Conservation (phyloP, 2,797 vertebrate genomes). For the Pangasius macronema region DNA sequence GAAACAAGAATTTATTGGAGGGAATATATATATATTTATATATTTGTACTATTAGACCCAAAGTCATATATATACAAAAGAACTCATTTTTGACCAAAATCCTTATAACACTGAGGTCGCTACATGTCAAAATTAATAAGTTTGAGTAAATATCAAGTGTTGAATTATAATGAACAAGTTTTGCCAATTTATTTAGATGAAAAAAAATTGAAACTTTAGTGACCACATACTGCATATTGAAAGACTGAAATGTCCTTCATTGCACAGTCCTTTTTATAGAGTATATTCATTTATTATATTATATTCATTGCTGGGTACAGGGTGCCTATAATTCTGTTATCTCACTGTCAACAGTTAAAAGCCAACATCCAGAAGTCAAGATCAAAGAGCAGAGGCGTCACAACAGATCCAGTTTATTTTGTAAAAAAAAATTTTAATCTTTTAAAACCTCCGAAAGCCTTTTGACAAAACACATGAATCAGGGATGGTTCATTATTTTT, state of each 20-base stretch:
- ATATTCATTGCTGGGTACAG: background rate
- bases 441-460: background rate
- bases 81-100: background rate
- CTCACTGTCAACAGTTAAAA: conserved; percentile 40
- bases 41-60: background rate
- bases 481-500: conserved; percentile 12
- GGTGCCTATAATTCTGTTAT: background rate
- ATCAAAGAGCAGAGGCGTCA: conserved; percentile 7
- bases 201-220: background rate
- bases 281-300: background rate
- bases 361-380: conserved; percentile 36
- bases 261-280: background rate
- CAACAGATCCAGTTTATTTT: conserved; percentile 10
- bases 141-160: background rate
- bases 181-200: background rate
- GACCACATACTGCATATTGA: no score
- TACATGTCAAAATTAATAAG: background rate
- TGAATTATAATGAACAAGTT: background rate
- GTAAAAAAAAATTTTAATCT: background rate
- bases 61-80: background rate
- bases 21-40: no score
- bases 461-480: conserved; percentile 27
- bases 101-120: background rate
- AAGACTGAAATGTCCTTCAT: background rate
- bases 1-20: background rate